Evolutionary conservation across 2,888 invertebrate genomes (phyloP), one percentile per base, ranked within the genome.

Genomic region (Lithophane semibrunnea): DNA sequence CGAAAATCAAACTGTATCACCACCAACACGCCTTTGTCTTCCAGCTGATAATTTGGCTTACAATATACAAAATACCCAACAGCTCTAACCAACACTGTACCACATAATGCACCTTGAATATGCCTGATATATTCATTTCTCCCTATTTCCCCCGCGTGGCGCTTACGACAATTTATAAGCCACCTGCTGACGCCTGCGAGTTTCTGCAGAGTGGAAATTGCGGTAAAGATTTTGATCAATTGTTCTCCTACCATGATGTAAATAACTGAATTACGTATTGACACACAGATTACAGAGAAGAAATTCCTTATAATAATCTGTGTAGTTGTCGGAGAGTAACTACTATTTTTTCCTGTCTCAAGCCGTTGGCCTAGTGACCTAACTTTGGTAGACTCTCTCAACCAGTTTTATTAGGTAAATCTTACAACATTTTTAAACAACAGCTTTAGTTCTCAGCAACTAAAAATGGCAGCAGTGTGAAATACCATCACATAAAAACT

Each of bases 181-280:
- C 29, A 63, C 29, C 58, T 47, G 13, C 64, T n/a, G 61, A 18
- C 47, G 4, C 18, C 12, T 7, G 42, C 18, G 61, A 37, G 47
- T 54, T 69, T 60, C 47, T 66, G 52, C 71, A 49, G 42, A 82
- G 70, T 73, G 61, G 69, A 60, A 69, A 75, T 68, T 80, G 63
- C 82, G 73, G 64, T 83, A 71, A 65, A 82, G 66, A 77, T 85
- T 60, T 13, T 56, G 58, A 69, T 73, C 16, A 44, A 52, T 47
- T 49, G 47, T 81, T 66, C 10, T 29, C 18, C 12, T 21, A 58
- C 47, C n/a, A 18, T 56, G 13, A 18, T 54, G n/a, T 13, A 37
- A 21, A 21, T 21, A 67, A 60, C 67, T n/a, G 37, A 37, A 67
- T 58, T 16, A 37, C 16, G 16, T 58, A 58, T 49, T 13, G 18